Conservation (phyloP, 2,113 vertebrate species). For the Calyptommatus sinebrachiatus region DNA sequence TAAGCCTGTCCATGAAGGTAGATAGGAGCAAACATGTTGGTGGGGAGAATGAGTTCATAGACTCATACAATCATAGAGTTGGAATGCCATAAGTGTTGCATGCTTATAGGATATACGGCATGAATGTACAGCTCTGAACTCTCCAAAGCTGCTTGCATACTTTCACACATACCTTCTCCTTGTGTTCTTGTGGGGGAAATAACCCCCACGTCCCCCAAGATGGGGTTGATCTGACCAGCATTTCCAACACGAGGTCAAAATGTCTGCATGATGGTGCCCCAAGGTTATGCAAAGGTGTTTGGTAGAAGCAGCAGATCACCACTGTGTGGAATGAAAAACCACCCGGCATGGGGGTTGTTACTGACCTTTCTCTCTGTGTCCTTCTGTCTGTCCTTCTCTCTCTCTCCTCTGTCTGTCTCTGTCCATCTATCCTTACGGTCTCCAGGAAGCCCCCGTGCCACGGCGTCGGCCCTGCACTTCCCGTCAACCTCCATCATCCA, state of each 20-base stretch:
- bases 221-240: background rate
- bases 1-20: background rate
- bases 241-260: background rate
- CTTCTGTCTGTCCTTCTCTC: background rate
- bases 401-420: background rate
- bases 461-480: slow-evolving; percentile 93
- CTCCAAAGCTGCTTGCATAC: background rate
- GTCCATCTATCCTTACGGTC: background rate
- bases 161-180: background rate
- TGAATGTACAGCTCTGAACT: background rate
- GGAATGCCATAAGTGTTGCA: background rate
- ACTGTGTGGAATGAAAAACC: slow-evolving; percentile 6
- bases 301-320: background rate
- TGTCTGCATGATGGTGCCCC: background rate
- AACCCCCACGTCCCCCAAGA: too few relatives aligned
- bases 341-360: slow-evolving; percentile 35
- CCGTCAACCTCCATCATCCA: slow-evolving; percentile 97
- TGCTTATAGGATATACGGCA: background rate
- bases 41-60: background rate
- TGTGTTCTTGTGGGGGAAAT: background rate
- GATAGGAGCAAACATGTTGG: background rate
- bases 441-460: slow-evolving; percentile 92
- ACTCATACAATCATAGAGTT: background rate
- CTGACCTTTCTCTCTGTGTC: slow-evolving; percentile 33
- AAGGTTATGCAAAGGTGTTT: background rate